Evolutionary conservation across 2,113 vertebrate species (phyloP).

Genomic region (Calypte anna): DNA sequence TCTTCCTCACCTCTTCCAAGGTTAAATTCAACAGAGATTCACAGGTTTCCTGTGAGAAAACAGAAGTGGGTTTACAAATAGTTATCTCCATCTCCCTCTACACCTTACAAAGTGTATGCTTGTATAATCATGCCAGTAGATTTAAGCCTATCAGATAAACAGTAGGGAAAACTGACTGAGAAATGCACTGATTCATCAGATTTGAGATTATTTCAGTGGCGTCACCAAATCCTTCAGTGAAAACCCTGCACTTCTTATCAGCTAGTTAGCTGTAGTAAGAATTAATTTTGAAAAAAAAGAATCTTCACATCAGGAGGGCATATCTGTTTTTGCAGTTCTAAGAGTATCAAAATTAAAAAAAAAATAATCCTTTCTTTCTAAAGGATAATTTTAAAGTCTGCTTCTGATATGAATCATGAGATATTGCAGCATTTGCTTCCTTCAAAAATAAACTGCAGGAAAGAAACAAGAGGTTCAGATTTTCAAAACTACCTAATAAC

Average conservation of each 20-base stretch:
- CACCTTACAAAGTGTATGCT: background rate
- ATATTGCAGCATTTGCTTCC: background rate
- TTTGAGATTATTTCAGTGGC: background rate
- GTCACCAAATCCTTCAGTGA: background rate
- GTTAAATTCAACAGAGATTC: slow-evolving; percentile 84
- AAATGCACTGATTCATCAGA: background rate
- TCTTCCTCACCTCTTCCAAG: slow-evolving; percentile 85
- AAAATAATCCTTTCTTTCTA: too few relatives aligned
- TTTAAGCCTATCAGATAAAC: background rate
- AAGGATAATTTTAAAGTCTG: background rate
- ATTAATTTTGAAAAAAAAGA: background rate
- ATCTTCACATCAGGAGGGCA: background rate
- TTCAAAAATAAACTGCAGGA: background rate
- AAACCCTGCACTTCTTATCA: background rate
- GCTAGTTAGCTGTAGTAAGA: background rate
- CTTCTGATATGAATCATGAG: background rate
- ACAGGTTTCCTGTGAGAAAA: slow-evolving; percentile 81
- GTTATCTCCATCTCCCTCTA: background rate
- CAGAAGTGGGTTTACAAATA: background rate
- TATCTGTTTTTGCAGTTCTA: background rate
- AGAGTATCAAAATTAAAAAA: background rate
- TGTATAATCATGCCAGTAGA: background rate
- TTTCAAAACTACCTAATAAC: background rate
- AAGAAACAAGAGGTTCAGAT: background rate
- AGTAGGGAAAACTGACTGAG: background rate